phyloP scores from a whole-genome alignment of 2,113 vertebrate genomes.

The Hepsetus odoe region DNA sequence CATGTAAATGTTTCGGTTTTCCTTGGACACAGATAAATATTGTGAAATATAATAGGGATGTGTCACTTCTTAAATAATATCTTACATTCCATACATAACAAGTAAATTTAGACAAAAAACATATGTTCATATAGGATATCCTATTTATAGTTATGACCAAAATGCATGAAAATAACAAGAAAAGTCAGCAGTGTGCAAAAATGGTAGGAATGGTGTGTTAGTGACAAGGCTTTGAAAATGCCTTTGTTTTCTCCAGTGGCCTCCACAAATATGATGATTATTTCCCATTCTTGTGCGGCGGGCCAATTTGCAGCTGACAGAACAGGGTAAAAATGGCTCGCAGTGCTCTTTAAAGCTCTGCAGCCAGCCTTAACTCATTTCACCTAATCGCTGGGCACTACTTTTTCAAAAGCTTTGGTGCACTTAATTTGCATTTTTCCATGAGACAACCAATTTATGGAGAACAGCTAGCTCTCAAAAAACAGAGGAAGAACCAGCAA shows the following conservation, averaged over 20 bases:
- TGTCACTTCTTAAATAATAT: no score
- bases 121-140: no score
- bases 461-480: neutral
- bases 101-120: no score
- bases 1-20: no score
- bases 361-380: neutral
- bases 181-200: neutral
- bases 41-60: no score
- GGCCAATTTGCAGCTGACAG: neutral
- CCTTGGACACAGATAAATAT: no score
- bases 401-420: neutral
- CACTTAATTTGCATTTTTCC: neutral
- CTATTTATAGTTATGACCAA: neutral
- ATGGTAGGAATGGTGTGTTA: neutral
- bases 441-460: neutral
- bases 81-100: no score
- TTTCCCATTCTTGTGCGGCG: neutral
- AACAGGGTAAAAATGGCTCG: neutral
- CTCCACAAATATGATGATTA: neutral
- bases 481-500: neutral
- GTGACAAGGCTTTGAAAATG: neutral
- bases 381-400: neutral
- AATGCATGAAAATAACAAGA: neutral
- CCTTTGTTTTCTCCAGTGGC: neutral
- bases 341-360: neutral